Evolutionary conservation across 2,888 invertebrate species (phyloP).

Genomic region (Mimumesa dahlbomi): DNA sequence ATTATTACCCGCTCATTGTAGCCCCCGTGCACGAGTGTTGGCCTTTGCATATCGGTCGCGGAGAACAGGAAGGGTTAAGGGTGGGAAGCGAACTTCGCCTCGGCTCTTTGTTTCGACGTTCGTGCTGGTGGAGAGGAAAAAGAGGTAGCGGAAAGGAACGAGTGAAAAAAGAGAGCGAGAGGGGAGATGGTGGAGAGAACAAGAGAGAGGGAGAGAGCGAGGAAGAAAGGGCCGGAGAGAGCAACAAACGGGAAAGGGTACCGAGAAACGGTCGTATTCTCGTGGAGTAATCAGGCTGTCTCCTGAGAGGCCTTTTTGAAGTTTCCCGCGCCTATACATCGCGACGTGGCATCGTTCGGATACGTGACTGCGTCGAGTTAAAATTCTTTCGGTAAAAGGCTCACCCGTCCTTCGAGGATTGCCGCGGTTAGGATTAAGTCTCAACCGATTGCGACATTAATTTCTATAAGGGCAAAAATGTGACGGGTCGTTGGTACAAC

Average conservation of each 20-base stretch:
- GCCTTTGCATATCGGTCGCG: slow-evolving; percentile 46
- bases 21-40: slow-evolving; percentile 36
- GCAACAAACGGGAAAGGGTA: slow-evolving; percentile 44
- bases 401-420: slow-evolving; percentile 43
- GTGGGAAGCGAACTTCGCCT: slow-evolving; percentile 41
- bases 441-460: slow-evolving; percentile 26
- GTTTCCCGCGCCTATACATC: slow-evolving; percentile 42
- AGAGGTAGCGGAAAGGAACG: neutral
- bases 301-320: slow-evolving; percentile 49
- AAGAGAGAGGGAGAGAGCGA: neutral
- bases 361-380: slow-evolving; percentile 28
- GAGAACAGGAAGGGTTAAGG: slow-evolving; percentile 49
- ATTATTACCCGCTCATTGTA: slow-evolving; percentile 71
- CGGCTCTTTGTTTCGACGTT: slow-evolving; percentile 52
- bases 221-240: slow-evolving; percentile 11
- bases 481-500: too few relatives aligned
- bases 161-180: slow-evolving; percentile 5
- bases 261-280: slow-evolving; percentile 49
- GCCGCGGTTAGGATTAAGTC: slow-evolving; percentile 14
- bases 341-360: neutral
- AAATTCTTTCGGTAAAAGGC: slow-evolving; percentile 51
- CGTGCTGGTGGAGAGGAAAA: slow-evolving; percentile 1
- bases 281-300: slow-evolving; percentile 51
- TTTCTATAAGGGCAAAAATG: neutral
- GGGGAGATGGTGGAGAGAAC: neutral